Percentiles rank a stretch among this genome's conserved stretches.
Conservation (phyloP, 2,113 vertebrate species). For the Ictalurus furcatus region DNA sequence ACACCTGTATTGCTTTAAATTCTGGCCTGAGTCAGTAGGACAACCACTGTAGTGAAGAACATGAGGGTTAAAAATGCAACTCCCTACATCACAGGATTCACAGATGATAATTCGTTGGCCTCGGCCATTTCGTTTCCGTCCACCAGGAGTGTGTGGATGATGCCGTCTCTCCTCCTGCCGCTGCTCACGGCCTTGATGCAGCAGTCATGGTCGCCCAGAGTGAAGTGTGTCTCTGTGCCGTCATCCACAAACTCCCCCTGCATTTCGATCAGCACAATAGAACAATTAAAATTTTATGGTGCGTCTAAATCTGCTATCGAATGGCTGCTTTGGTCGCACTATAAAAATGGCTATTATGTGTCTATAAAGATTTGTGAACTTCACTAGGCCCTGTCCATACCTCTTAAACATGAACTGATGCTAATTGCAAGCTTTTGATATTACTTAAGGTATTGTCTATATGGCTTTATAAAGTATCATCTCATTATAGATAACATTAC, state of each 20-base stretch:
- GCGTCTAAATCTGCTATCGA: not conserved
- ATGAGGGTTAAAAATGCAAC: not conserved
- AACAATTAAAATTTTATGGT: not conserved
- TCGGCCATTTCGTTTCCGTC: conserved; percentile 87
- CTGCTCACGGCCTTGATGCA: conserved; percentile 97
- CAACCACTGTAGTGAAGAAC: not conserved
- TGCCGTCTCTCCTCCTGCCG: conserved; percentile 91
- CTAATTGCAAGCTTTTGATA: not conserved
- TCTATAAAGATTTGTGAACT: not conserved
- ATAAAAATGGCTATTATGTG: not conserved
- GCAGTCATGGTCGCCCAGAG: conserved; percentile 84
- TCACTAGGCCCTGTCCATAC: not conserved
- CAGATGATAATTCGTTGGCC: conserved; percentile 73
- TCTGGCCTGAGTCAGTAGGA: conserved; percentile 3
- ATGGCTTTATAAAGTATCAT: not conserved
- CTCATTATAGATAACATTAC: not conserved
- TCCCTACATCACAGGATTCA: not conserved
- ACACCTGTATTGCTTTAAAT: conserved; percentile 16
- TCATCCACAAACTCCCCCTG: conserved; percentile 99
- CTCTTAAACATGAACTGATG: not conserved
- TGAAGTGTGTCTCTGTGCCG: conserved; percentile 97
- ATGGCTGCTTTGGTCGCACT: not conserved
- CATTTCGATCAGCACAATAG: not conserved
- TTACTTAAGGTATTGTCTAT: not conserved
- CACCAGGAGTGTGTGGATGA: conserved; percentile 92